Evolutionary conservation across 2,113 vertebrate species (phyloP).

Genomic region (Centropus unirufus): DNA sequence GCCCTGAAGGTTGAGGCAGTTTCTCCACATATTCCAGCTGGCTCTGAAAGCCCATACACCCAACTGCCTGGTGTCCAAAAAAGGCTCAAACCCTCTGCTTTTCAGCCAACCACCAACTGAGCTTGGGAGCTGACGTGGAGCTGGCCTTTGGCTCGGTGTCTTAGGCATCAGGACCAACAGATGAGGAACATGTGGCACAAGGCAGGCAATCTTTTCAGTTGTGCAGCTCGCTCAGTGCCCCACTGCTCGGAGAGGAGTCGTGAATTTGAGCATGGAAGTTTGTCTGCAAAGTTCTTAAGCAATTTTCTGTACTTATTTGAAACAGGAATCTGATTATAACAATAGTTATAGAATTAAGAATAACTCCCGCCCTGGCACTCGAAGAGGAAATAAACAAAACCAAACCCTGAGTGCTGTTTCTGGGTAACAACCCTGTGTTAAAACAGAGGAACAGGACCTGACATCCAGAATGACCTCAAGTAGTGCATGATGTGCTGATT

Average conservation of each 20-base stretch:
- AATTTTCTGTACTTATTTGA: slow-evolving; percentile 35
- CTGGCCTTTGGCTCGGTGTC: not conserved
- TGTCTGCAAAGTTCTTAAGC: slow-evolving; percentile 12
- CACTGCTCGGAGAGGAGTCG: not conserved
- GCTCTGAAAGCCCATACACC: not conserved
- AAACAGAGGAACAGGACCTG: not conserved
- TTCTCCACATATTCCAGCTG: not conserved
- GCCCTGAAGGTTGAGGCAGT: accelerated
- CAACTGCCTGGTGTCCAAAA: not conserved
- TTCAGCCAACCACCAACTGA: not conserved
- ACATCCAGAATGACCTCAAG: not conserved
- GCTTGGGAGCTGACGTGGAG: not conserved
- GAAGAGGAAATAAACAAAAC: slow-evolving; percentile 24
- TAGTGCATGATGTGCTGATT: not conserved
- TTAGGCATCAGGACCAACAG: not conserved
- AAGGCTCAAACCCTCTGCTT: not conserved
- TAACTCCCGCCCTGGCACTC: not conserved
- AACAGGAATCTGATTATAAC: slow-evolving; percentile 36
- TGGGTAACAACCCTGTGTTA: not conserved
- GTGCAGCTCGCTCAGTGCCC: not conserved
- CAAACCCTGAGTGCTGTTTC: not conserved
- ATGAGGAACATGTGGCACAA: not conserved
- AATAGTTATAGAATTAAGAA: slow-evolving; percentile 54
- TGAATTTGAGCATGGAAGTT: not conserved
- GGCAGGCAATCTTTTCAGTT: not conserved